Base-by-base conservation (phyloP, 2,888 invertebrate species). In the Sepiola atlantica region DNA sequence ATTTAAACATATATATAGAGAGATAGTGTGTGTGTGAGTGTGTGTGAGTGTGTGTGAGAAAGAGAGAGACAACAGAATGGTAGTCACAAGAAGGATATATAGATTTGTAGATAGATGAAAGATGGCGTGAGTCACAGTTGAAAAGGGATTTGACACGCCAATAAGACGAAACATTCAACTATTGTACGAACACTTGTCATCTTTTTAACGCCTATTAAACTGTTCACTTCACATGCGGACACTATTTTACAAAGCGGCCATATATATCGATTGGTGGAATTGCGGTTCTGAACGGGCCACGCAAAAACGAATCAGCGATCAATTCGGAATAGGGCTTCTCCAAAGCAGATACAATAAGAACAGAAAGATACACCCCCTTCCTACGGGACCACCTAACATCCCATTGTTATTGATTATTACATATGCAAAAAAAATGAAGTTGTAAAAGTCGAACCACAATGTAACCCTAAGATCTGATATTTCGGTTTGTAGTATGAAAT, bases 11-110 rank as follows among this genome's bases (percentile, higher is more conserved):
- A 77, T 1, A 77, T 14, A 77, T n/a, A 77, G 0, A n/a, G n/a
- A 14, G 14, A 77, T 0, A n/a, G 14, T 16, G 0, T 14, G 14
- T n/a, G 14, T n/a, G 12, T 21, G 12, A n/a, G 14, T 16, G 0
- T 14, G 14, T n/a, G 14, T n/a, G 12, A 61, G 61, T 21, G 20
- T 21, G 61, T 21, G 20, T 21, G 24, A 61, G 20, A 61, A 24
- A 24, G 0, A 61, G 1, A 61, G 10, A 61, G 61, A 61, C 10
- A 61, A 24, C 1, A 61, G 24, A 61, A 24, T 10, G 24, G 21
- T 61, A 21, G 24, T 1, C 24, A 24, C 24, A 61, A 45, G 45
- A 2, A 20, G 14, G 21, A 55, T 55, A 55, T 55, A 55, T 21
- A 24, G 77, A 77, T 28, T 4, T 45, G 45, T 45, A 77, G 28